These are phyloP conservation scores for Musca domestica DNA, from an alignment of 1,140 invertebrate species.

Conservation along the genomic window DNA sequence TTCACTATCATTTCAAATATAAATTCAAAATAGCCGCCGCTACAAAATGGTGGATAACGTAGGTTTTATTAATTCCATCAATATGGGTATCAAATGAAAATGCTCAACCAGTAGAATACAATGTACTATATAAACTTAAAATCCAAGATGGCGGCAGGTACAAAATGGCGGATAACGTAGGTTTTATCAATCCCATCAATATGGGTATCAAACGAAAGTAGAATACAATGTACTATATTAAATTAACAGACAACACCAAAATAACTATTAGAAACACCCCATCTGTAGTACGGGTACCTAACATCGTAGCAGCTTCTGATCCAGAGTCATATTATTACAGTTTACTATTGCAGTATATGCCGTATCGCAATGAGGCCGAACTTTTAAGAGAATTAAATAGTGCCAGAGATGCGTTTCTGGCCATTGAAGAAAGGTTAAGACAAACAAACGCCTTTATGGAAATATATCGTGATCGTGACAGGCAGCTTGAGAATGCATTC, in stretches of 20 bases:
- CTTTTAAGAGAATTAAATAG: slow-evolving; percentile 36
- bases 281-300: slow-evolving; percentile 37
- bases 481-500: slow-evolving; percentile 44
- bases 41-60: no score
- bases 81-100: no score
- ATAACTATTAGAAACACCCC: slow-evolving; percentile 32
- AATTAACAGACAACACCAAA: slow-evolving; percentile 33
- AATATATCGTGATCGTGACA: slow-evolving; percentile 33
- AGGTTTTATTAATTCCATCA: no score
- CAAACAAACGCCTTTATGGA: slow-evolving; percentile 39
- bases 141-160: no score
- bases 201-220: no score
- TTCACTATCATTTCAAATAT: no score
- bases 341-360: slow-evolving; percentile 44
- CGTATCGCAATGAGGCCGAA: slow-evolving; percentile 42
- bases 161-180: no score
- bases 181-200: no score
- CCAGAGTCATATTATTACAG: slow-evolving; percentile 44
- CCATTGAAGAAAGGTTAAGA: slow-evolving; percentile 33
- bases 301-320: slow-evolving; percentile 43
- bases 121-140: no score
- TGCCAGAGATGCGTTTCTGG: slow-evolving; percentile 43
- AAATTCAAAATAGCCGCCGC: no score
- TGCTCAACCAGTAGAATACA: no score
- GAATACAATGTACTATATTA: no score